Evolutionary conservation across 2,797 vertebrate species (phyloP).

Genomic region (Chanos chanos): DNA sequence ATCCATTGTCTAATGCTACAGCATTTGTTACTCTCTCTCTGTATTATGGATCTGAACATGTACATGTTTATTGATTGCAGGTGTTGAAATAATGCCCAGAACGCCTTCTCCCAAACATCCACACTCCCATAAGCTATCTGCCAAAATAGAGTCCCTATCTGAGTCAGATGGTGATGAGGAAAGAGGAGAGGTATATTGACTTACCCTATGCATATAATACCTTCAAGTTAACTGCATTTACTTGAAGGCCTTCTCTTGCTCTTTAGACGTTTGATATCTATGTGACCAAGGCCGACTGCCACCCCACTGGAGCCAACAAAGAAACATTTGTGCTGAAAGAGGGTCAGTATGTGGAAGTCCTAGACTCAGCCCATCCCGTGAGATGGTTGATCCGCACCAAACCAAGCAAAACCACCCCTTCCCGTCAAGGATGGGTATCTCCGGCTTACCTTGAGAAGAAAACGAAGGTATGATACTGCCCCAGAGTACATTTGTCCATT

Average conservation of each 20-base stretch:
- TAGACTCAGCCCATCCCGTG: conserved; percentile 90
- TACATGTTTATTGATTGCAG: conserved; percentile 66
- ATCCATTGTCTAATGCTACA: neutral
- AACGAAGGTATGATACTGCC: conserved; percentile 75
- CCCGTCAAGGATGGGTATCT: conserved; percentile 96
- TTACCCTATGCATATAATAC: neutral
- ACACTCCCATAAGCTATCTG: conserved; percentile 80
- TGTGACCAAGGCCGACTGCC: conserved; percentile 88
- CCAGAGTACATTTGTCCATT: neutral
- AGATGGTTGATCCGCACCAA: conserved; percentile 95
- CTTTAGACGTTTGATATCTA: conserved; percentile 89
- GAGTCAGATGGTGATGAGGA: conserved; percentile 93
- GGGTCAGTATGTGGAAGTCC: conserved; percentile 92
- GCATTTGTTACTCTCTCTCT: neutral
- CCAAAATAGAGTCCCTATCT: conserved; percentile 82
- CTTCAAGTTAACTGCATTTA: conserved; percentile 13
- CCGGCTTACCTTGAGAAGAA: conserved; percentile 94
- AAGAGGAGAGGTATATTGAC: conserved; percentile 77
- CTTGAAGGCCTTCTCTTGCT: neutral
- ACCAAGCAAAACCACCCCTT: conserved; percentile 88
- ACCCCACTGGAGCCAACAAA: conserved; percentile 71
- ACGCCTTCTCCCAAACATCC: conserved; percentile 87
- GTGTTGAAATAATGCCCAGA: conserved; percentile 75
- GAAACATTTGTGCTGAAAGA: conserved; percentile 88
- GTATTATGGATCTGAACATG: neutral